Evolutionary conservation across 2,113 vertebrate species (phyloP), one percentile per base, ranked within the genome.

Genomic region (Melanocharis versteri): DNA sequence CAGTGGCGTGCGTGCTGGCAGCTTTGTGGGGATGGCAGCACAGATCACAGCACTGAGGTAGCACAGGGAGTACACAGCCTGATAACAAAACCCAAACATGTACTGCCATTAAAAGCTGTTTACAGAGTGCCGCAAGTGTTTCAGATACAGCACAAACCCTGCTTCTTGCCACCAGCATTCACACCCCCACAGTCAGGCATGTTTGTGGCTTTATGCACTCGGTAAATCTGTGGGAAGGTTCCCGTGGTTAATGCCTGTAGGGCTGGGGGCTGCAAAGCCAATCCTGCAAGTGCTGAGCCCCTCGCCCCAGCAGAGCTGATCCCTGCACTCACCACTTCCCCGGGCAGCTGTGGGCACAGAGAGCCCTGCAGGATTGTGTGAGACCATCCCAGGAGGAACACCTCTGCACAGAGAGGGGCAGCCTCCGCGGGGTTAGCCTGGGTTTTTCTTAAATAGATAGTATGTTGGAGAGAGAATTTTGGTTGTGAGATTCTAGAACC

Each of bases 281-380:
- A 5, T 7, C 26, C 40, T 79, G 42, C 6, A 2, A 19, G 19
- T 11, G 17, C 75, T 58, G 66, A 82, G 18, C 20, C 61, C 73
- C 21, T 54, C 22, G n/a, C 4, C 24, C 21, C 60, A n/a, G 57
- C 0, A 0, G 73, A 64, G 33, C 39, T 70, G 22, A 48, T 64
- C 1, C 0, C 35, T 53, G 39, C 31, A 33, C 26, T 57, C 10
- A 58, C 50, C 23, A 3, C 9, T 14, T 17, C 0, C 2, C 15
- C 18, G 37, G 54, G 62, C 19, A 56, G 27, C 10, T 65, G 40
- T 4, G 27, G 24, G 11, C 5, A 28, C 17, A 18, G n/a, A 33
- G 35, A 85, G 13, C 12, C 10, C 2, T n/a, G 17, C 0, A 0
- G 35, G 48, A 8, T 5, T 6, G 4, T 23, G 7, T 15, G 14